phyloP scores from a whole-genome alignment of 2,888 invertebrate species.

The Watsonalla binaria region DNA sequence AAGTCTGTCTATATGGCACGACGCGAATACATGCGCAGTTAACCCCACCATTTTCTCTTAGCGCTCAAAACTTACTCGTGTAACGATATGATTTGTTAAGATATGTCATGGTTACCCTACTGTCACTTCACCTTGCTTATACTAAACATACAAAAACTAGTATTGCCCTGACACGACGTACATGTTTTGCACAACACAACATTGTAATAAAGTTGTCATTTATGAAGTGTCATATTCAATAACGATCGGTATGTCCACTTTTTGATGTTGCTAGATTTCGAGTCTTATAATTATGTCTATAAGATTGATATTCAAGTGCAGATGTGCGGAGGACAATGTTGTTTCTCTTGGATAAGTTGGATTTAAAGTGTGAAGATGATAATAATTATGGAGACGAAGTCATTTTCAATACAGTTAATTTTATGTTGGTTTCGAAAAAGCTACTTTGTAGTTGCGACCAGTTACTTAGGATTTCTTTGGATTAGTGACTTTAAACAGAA shows the following conservation, averaged over 20 bases:
- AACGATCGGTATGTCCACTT: background rate
- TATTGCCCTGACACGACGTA: slow-evolving; percentile 9
- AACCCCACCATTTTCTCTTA: too few relatives aligned
- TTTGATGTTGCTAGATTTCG: background rate
- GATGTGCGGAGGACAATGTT: background rate
- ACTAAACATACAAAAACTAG: slow-evolving; percentile 9
- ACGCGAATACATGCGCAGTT: too few relatives aligned
- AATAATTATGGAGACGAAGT: background rate
- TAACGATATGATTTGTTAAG: too few relatives aligned
- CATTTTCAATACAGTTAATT: background rate
- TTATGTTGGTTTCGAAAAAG: background rate
- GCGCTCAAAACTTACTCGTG: too few relatives aligned
- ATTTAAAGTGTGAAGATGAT: background rate
- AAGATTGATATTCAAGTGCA: background rate
- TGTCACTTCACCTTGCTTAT: slow-evolving; percentile 2
- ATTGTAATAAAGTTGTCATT: slow-evolving; percentile 7
- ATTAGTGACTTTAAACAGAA: too few relatives aligned
- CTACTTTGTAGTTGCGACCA: too few relatives aligned
- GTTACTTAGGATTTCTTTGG: too few relatives aligned
- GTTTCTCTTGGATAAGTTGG: background rate
- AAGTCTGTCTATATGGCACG: too few relatives aligned
- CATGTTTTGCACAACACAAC: slow-evolving; percentile 8
- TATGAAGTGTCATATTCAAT: slow-evolving; percentile 7
- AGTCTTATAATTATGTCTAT: background rate
- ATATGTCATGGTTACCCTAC: background rate